These are phyloP conservation scores for Halictus ligatus DNA, from an alignment of 2,888 invertebrate species.

Conservation along the genomic window DNA sequence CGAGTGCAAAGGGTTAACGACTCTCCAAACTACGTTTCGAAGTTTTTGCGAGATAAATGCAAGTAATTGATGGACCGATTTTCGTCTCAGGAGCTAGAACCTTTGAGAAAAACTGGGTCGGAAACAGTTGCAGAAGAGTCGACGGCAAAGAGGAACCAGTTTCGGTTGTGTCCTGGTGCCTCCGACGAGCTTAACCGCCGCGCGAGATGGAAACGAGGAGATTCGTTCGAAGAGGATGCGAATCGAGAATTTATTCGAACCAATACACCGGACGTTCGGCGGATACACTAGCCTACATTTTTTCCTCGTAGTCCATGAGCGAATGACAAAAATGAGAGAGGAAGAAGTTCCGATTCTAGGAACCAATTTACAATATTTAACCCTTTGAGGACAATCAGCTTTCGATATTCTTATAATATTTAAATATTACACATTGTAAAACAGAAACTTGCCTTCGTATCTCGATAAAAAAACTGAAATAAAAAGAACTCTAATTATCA, in stretches of 20 bases:
- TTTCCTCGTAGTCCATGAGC: not conserved
- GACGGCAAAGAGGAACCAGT: not conserved
- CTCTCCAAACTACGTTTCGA: not conserved
- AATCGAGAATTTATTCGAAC: not conserved
- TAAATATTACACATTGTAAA: too few relatives aligned
- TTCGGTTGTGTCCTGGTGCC: conserved; percentile 3
- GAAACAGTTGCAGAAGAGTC: not conserved
- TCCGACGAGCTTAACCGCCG: not conserved
- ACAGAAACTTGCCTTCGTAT: too few relatives aligned
- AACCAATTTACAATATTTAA: not conserved
- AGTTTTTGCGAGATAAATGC: not conserved
- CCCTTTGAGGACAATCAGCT: too few relatives aligned
- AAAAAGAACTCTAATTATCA: too few relatives aligned
- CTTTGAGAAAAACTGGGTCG: not conserved
- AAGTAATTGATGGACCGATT: not conserved
- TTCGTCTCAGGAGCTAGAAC: not conserved
- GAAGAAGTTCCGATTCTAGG: not conserved
- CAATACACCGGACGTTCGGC: not conserved
- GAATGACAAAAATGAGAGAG: not conserved
- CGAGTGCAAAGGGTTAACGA: not conserved
- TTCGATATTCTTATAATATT: too few relatives aligned
- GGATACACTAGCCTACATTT: not conserved
- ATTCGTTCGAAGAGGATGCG: not conserved
- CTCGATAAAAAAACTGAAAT: too few relatives aligned
- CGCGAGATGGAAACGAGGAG: not conserved